Conservation (phyloP, 2,888 invertebrate species). For the Plebejus melissa region DNA sequence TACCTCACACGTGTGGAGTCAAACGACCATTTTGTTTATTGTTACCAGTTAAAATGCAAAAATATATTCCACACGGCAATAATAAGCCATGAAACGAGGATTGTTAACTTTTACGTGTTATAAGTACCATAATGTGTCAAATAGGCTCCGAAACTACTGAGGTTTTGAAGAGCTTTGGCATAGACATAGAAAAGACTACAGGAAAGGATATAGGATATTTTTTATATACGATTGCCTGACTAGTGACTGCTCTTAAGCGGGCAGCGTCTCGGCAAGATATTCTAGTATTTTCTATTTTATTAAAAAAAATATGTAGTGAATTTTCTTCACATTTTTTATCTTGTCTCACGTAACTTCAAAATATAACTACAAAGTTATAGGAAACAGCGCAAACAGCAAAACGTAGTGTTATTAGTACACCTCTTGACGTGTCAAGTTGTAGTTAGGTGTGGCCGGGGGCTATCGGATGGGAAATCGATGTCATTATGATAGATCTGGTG, state of each 20-base stretch:
- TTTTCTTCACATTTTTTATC: neutral
- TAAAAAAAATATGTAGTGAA: too few species aligned
- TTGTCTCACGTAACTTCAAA: too few species aligned
- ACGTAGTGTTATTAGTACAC: slow-evolving; percentile 5
- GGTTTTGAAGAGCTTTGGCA: too few species aligned
- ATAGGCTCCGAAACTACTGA: too few species aligned
- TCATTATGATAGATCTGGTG: slow-evolving; percentile 75
- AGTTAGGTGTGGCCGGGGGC: slow-evolving; percentile 38
- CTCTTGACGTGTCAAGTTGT: slow-evolving; percentile 19
- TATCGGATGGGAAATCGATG: slow-evolving; percentile 70
- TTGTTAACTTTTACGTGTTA: neutral
- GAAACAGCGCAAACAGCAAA: neutral
- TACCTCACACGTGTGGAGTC: slow-evolving; percentile 11
- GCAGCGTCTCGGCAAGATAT: too few species aligned
- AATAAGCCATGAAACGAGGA: neutral
- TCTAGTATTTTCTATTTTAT: too few species aligned
- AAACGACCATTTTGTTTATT: slow-evolving; percentile 16
- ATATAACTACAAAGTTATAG: neutral
- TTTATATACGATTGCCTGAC: too few species aligned
- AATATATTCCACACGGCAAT: neutral
- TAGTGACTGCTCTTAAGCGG: too few species aligned
- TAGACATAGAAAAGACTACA: too few species aligned
- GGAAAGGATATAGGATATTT: too few species aligned
- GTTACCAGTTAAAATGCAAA: slow-evolving; percentile 30
- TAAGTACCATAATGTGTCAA: neutral